Percentiles rank a stretch among this genome's conserved stretches.
These are phyloP conservation scores for Gastrophysa polygoni DNA, from an alignment of 2,888 invertebrate species.

Conservation along the genomic window DNA sequence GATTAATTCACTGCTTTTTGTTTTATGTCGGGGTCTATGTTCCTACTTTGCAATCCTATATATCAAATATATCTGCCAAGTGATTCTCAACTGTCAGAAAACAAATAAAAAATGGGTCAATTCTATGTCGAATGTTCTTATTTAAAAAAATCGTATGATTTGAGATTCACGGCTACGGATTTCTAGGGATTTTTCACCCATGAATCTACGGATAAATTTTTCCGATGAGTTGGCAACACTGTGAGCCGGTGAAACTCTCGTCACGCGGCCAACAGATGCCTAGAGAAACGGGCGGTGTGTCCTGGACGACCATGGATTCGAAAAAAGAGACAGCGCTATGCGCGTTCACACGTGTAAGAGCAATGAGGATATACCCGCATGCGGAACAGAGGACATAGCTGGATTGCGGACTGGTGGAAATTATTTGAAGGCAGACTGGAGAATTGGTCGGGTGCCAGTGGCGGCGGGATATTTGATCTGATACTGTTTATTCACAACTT, in stretches of 20 bases:
- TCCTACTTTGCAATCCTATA: no score
- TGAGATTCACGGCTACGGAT: no score
- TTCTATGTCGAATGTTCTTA: no score
- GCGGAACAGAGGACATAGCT: conserved; percentile 20
- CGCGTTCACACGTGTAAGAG: conserved; percentile 9
- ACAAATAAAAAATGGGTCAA: no score
- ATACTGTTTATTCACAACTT: no score
- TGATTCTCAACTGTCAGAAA: no score
- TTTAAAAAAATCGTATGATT: no score
- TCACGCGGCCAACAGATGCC: conserved; percentile 31
- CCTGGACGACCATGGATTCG: conserved; percentile 24
- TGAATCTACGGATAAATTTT: no score
- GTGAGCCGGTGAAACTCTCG: conserved; percentile 18
- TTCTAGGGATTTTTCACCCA: no score
- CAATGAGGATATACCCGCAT: conserved; percentile 21
- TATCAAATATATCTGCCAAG: no score
- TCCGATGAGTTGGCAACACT: conserved; percentile 20
- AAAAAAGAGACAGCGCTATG: conserved; percentile 20
- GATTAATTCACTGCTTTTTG: no score
- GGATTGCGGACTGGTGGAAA: conserved; percentile 19
- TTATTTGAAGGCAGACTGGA: conserved; percentile 20
- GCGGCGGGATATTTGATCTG: conserved; percentile 13
- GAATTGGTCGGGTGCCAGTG: conserved; percentile 23
- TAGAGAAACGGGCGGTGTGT: conserved; percentile 24
- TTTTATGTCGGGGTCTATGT: no score